phyloP scores from a whole-genome alignment of 2,113 vertebrate species.

The Hippoglossus stenolepis region DNA sequence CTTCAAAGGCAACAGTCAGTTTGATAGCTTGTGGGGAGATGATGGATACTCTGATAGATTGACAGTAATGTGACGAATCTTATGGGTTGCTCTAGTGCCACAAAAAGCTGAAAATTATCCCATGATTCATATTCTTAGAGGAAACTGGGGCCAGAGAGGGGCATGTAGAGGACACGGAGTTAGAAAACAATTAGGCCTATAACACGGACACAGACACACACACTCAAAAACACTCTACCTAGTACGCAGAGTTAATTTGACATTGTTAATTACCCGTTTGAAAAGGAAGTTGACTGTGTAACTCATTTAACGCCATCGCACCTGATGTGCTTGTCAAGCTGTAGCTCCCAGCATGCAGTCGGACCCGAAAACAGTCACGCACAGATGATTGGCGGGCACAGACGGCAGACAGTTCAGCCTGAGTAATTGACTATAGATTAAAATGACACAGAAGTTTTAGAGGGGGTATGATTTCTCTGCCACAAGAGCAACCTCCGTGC shows the following conservation, averaged over 20 bases:
- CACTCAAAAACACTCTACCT: background rate
- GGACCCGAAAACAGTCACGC: conserved; percentile 22
- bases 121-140: background rate
- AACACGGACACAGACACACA: background rate
- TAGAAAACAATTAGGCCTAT: background rate
- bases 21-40: background rate
- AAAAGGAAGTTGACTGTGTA: conserved; percentile 16
- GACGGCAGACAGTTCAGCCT: conserved; percentile 36
- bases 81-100: too few relatives aligned
- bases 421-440: conserved; percentile 67
- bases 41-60: background rate
- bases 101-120: background rate
- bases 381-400: conserved; percentile 52
- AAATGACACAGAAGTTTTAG: conserved; percentile 46
- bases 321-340: conserved; percentile 32
- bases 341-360: conserved; percentile 12
- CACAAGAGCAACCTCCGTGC: background rate
- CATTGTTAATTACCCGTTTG: conserved; percentile 30
- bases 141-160: background rate
- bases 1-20: background rate
- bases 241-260: conserved; percentile 1
- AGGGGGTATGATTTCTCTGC: conserved; percentile 3
- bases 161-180: background rate
- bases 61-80: conserved; percentile 5
- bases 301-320: conserved; percentile 30